Evolutionary conservation across 2,113 vertebrate genomes (phyloP).

Genomic region (Caranx melampygus): DNA sequence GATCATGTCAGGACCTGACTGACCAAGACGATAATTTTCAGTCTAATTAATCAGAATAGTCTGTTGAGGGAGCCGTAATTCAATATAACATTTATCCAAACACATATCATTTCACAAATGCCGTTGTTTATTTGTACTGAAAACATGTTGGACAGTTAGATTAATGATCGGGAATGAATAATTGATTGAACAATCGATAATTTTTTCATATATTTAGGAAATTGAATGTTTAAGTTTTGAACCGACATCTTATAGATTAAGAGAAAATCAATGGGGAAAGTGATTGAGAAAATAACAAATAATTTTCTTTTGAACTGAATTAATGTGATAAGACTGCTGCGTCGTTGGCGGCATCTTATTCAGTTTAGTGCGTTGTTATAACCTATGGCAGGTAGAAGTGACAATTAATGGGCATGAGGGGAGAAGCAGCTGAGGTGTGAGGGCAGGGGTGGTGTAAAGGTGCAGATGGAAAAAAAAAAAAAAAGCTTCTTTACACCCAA

Average conservation of each 20-base stretch:
- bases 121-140: too few species aligned
- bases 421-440: slow-evolving; percentile 24
- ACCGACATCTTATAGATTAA: not conserved
- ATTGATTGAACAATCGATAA: not conserved
- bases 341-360: not conserved
- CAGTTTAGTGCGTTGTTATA: not conserved
- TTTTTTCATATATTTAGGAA: not conserved
- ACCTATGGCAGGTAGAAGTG: slow-evolving; percentile 15
- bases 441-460: not conserved
- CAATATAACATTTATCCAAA: too few species aligned
- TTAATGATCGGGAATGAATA: not conserved
- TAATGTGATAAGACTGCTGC: not conserved
- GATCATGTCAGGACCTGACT: too few species aligned
- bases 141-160: not conserved
- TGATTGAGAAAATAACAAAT: too few species aligned
- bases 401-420: not conserved
- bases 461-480: slow-evolving; percentile 28
- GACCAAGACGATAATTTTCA: too few species aligned
- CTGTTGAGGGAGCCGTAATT: too few species aligned
- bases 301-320: not conserved
- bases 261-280: not conserved
- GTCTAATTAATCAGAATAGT: too few species aligned
- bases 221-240: not conserved
- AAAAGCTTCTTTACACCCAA: slow-evolving; percentile 19
- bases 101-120: too few species aligned